Conservation (phyloP, 37 sponge, comb jelly and placozoan species). For the Chondrosia reniformis region DNA sequence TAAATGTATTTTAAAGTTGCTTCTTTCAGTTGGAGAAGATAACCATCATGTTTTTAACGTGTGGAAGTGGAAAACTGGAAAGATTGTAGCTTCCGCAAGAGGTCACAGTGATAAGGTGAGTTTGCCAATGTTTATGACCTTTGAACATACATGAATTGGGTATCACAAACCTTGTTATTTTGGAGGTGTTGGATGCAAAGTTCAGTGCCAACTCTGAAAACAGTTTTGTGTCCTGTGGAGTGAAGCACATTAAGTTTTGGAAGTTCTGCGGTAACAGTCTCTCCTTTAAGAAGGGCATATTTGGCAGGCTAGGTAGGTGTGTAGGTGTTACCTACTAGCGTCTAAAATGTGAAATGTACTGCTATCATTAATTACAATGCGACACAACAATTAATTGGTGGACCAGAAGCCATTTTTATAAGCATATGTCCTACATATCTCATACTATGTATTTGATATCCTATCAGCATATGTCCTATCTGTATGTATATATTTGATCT, state of each 20-base stretch:
- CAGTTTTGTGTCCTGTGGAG: constrained; percentile 85
- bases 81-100: constrained; percentile 47
- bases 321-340: too few species aligned
- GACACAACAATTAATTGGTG: too few species aligned
- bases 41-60: constrained; percentile 76
- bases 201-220: constrained; percentile 46
- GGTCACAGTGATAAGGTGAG: constrained; percentile 73
- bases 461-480: too few species aligned
- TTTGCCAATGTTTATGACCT: neutral
- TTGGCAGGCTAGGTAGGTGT: constrained; percentile 78
- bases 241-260: constrained; percentile 98
- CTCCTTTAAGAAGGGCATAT: constrained; percentile 79
- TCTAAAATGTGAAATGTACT: too few species aligned
- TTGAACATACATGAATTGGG: neutral
- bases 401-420: too few species aligned
- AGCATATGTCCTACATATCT: too few species aligned
- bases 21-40: constrained; percentile 90
- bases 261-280: constrained; percentile 87
- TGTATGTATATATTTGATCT: too few species aligned
- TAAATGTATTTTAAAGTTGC: constrained; percentile 35
- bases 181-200: constrained; percentile 81
- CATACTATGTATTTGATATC: too few species aligned
- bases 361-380: too few species aligned
- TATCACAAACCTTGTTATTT: too few species aligned
- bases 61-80: constrained; percentile 93